phyloP scores from a whole-genome alignment of 2,797 vertebrate genomes.

The Pipistrellus kuhlii region DNA sequence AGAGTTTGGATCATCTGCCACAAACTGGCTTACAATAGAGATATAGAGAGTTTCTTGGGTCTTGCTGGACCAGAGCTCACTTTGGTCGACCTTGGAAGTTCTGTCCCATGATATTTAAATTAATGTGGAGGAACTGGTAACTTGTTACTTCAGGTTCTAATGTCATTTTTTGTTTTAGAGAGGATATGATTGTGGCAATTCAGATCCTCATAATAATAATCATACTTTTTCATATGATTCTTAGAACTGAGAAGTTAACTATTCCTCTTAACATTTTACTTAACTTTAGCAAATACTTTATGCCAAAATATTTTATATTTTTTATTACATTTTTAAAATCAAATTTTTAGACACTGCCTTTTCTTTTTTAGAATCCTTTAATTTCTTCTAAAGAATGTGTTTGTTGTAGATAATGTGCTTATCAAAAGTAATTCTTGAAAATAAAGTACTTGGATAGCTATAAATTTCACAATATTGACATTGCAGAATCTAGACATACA shows the following conservation, averaged over 20 bases:
- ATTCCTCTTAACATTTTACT: not conserved
- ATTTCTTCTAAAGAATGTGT: not conserved
- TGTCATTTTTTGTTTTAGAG: not conserved
- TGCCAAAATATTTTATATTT: constrained; percentile 7
- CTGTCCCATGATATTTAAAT: not conserved
- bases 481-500: not conserved
- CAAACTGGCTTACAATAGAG: constrained; percentile 89
- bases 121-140: not conserved
- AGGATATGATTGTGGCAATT: not conserved
- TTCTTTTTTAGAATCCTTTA: not conserved
- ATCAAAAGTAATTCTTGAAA: constrained; percentile 3
- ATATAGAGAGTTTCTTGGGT: not conserved
- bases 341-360: not conserved
- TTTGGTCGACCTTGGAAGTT: not conserved
- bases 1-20: constrained; percentile 84
- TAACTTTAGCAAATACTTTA: not conserved
- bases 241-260: not conserved
- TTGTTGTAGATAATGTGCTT: not conserved
- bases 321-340: constrained; percentile 14
- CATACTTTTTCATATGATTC: not conserved
- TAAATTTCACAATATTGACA: not conserved
- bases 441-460: not conserved
- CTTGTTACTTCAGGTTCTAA: not conserved
- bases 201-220: not conserved
- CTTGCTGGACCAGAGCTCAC: not conserved